Evolutionary conservation across 2,888 invertebrate species (phyloP).

Genomic region (Crocallis elinguaria): DNA sequence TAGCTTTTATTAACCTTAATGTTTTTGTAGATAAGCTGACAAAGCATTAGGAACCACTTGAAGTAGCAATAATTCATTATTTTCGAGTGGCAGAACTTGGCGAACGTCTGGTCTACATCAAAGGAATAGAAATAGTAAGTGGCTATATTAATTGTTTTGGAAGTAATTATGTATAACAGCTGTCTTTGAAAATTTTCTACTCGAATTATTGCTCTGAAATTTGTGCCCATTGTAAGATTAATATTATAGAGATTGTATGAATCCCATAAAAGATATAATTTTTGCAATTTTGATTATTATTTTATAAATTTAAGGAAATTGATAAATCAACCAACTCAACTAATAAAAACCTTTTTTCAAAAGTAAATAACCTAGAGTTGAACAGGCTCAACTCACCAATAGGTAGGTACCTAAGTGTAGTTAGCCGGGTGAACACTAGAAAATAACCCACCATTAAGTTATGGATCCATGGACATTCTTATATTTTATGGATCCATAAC

Average conservation of each 20-base stretch:
- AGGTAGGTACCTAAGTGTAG: too few species aligned
- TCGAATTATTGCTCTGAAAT: background rate
- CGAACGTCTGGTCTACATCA: constrained; percentile 53
- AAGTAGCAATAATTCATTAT: constrained; percentile 63
- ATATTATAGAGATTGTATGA: background rate
- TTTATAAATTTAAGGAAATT: too few species aligned
- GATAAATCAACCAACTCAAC: too few species aligned
- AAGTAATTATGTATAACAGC: constrained; percentile 6
- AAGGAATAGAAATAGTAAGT: constrained; percentile 38
- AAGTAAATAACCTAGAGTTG: too few species aligned
- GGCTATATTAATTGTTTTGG: constrained; percentile 16
- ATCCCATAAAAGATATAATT: too few species aligned
- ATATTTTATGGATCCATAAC: too few species aligned
- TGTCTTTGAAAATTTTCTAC: background rate
- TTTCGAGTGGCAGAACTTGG: constrained; percentile 63
- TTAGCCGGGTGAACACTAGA: too few species aligned
- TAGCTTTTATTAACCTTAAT: constrained; percentile 57
- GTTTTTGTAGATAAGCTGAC: constrained; percentile 57
- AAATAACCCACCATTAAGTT: too few species aligned
- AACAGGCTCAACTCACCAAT: too few species aligned
- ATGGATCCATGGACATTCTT: too few species aligned
- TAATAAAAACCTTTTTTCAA: too few species aligned
- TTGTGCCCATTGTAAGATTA: background rate
- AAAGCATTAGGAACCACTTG: constrained; percentile 55
- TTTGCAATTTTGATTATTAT: too few species aligned